These are phyloP conservation scores for Percopsis transmontana DNA, from an alignment of 2,113 vertebrate species.

Conservation along the genomic window DNA sequence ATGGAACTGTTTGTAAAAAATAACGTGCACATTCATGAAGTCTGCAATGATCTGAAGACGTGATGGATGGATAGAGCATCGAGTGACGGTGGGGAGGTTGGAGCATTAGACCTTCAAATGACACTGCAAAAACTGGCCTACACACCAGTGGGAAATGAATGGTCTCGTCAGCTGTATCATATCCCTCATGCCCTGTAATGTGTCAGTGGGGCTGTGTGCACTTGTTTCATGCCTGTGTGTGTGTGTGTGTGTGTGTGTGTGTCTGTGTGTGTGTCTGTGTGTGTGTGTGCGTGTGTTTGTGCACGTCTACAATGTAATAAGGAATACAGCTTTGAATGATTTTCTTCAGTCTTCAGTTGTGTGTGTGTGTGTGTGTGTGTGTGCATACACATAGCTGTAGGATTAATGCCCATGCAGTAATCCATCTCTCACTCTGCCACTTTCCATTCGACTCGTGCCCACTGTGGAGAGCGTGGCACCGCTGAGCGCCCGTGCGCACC, in stretches of 20 bases:
- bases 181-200: slow-evolving; percentile 17
- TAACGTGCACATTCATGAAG: background rate
- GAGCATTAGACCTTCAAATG: slow-evolving; percentile 52
- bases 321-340: background rate
- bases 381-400: slow-evolving; percentile 6
- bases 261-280: background rate
- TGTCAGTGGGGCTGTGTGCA: background rate
- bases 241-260: background rate
- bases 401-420: slow-evolving; percentile 47
- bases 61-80: background rate
- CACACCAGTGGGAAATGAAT: slow-evolving; percentile 6
- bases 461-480: slow-evolving; percentile 41
- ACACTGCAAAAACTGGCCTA: slow-evolving; percentile 46
- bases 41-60: background rate
- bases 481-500: slow-evolving; percentile 24
- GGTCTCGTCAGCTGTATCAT: slow-evolving; percentile 15
- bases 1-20: background rate
- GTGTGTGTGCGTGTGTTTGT: background rate
- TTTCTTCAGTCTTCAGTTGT: background rate
- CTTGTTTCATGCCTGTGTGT: background rate
- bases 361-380: slow-evolving; percentile 26
- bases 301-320: slow-evolving; percentile 8
- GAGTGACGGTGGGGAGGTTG: background rate
- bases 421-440: slow-evolving; percentile 57
- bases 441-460: slow-evolving; percentile 49